phyloP scores from a whole-genome alignment of 2,888 invertebrate genomes.

The Bembecia ichneumoniformis region DNA sequence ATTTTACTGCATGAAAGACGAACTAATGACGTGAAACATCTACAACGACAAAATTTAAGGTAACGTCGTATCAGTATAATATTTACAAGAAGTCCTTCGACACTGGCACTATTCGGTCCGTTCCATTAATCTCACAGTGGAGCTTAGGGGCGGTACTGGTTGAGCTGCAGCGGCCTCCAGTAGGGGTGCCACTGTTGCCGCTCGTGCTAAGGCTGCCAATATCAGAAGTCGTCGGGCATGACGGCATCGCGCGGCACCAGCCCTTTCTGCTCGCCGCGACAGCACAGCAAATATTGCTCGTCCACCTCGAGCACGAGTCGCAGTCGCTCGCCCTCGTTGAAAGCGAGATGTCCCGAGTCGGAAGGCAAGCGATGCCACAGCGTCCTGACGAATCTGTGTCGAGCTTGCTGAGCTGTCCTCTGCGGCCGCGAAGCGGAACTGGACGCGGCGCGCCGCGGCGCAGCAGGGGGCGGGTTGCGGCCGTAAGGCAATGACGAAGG shows the following conservation, averaged over 20 bases:
- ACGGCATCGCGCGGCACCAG: slow-evolving; percentile 82
- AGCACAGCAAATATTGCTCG: slow-evolving; percentile 81
- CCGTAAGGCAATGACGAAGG: slow-evolving; percentile 82
- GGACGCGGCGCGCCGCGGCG: slow-evolving; percentile 76
- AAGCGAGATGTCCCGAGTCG: slow-evolving; percentile 83
- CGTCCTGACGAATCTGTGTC: slow-evolving; percentile 77
- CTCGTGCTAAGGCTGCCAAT: slow-evolving; percentile 55
- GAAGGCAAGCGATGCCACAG: slow-evolving; percentile 82
- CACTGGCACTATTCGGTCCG: no score
- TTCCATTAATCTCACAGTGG: no score
- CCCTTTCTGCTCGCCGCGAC: slow-evolving; percentile 82
- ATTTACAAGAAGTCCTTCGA: no score
- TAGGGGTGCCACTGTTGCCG: slow-evolving; percentile 61
- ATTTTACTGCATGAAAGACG: slow-evolving; percentile 57
- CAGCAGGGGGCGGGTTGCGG: slow-evolving; percentile 55
- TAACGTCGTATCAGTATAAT: no score
- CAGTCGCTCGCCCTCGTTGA: slow-evolving; percentile 82
- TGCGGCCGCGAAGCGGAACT: slow-evolving; percentile 62
- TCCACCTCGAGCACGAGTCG: slow-evolving; percentile 83
- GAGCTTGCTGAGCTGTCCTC: slow-evolving; percentile 29
- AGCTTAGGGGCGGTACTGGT: slow-evolving; percentile 14
- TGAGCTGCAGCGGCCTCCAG: slow-evolving; percentile 51
- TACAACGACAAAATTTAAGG: not conserved
- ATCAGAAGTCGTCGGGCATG: slow-evolving; percentile 67
- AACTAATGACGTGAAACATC: not conserved